These are phyloP conservation scores for Peromyscus attwateri DNA, from an alignment of 2,797 vertebrate genomes.

Conservation along the genomic window DNA sequence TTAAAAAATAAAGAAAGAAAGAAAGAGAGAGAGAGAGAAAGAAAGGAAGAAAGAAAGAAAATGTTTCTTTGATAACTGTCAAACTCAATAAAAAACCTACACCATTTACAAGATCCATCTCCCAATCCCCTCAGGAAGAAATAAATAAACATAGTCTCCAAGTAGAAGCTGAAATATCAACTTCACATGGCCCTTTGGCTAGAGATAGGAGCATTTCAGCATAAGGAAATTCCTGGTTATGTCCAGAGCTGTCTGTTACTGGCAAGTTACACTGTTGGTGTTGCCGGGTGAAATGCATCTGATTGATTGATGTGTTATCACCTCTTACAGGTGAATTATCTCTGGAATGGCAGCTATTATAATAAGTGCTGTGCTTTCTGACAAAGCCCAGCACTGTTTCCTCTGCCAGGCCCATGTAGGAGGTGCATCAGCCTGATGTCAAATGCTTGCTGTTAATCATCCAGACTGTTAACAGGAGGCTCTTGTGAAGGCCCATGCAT, in stretches of 20 bases:
- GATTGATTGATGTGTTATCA: conserved; percentile 78
- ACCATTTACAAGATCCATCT: conserved; percentile 71
- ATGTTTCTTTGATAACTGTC: conserved; percentile 74
- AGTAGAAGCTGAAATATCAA: conserved; percentile 52
- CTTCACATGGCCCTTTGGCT: not conserved
- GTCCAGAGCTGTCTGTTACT: conserved; percentile 62
- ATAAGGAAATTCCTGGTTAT: conserved; percentile 42
- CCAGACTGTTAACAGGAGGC: conserved; percentile 12
- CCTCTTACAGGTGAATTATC: conserved; percentile 72
- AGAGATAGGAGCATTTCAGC: conserved; percentile 30
- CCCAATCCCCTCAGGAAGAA: conserved; percentile 54
- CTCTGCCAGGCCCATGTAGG: not conserved
- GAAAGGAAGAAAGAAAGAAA: no score
- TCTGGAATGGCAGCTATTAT: conserved; percentile 73
- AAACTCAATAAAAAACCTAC: conserved; percentile 75
- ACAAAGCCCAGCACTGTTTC: conserved; percentile 55
- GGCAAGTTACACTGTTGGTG: not conserved
- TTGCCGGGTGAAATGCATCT: conserved; percentile 29
- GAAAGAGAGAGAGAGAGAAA: no score
- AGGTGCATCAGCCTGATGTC: conserved; percentile 47
- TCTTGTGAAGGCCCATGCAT: not conserved
- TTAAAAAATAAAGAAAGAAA: not conserved
- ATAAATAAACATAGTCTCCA: conserved; percentile 71
- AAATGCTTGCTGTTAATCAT: conserved; percentile 62
- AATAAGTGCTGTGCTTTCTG: conserved; percentile 67